Conservation (phyloP, 2,797 vertebrate genomes). For the Chromobotia macracanthus region DNA sequence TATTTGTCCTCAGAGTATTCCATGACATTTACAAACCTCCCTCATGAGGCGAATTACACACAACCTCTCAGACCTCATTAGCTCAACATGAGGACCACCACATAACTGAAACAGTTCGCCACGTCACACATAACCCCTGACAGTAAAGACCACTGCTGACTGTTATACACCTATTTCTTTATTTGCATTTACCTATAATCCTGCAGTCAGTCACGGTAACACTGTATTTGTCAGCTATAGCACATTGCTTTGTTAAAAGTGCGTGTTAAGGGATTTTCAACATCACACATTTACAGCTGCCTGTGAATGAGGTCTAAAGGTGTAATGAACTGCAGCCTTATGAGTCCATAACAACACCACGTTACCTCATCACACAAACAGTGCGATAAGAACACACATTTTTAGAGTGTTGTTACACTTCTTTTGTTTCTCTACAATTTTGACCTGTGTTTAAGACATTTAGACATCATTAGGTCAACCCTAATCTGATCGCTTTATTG, state of each 20-base stretch:
- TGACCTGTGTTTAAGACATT: constrained; percentile 15
- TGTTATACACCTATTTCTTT: not conserved
- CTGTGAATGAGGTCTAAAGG: constrained; percentile 32
- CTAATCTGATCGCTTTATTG: constrained; percentile 25
- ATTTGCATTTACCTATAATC: constrained; percentile 8
- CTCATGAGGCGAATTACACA: constrained; percentile 27
- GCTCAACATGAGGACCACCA: constrained; percentile 29
- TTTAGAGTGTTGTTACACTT: not conserved
- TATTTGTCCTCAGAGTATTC: constrained; percentile 36
- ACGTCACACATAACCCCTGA: not conserved
- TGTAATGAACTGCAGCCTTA: constrained; percentile 34
- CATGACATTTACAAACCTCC: constrained; percentile 41
- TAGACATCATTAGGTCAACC: constrained; percentile 8
- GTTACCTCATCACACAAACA: constrained; percentile 29
- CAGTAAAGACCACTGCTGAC: constrained; percentile 17
- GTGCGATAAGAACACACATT: not conserved
- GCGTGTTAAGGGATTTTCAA: constrained; percentile 9
- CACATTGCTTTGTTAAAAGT: constrained; percentile 28
- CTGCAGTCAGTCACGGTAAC: constrained; percentile 2
- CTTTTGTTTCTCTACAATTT: not conserved
- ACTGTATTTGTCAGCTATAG: constrained; percentile 6
- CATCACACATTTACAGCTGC: constrained; percentile 16
- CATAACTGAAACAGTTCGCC: constrained; percentile 1
- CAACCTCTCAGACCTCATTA: constrained; percentile 42
- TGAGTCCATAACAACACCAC: constrained; percentile 27